These are phyloP conservation scores for Procambarus clarkii DNA, from an alignment of 1,140 invertebrate species.

Conservation along the genomic window DNA sequence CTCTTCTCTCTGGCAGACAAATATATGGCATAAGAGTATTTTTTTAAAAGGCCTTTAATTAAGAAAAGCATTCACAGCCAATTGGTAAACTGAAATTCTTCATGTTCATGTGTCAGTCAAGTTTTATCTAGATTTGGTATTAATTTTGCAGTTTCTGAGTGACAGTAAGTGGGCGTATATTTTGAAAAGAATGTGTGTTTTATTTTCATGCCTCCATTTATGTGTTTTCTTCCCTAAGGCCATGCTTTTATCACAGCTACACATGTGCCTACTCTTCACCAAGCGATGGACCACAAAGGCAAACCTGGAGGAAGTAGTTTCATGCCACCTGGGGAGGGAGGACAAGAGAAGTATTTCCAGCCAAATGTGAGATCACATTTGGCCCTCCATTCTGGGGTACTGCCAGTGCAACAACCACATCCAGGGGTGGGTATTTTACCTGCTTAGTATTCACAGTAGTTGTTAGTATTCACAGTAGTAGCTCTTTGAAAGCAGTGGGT, in stretches of 20 bases:
- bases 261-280: slow-evolving; percentile 59
- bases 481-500: no score
- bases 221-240: neutral
- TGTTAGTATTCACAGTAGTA: no score
- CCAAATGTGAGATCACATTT: slow-evolving; percentile 45
- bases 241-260: slow-evolving; percentile 11
- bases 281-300: slow-evolving; percentile 57
- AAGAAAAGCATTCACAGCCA: no score
- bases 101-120: no score
- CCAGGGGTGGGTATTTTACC: slow-evolving; percentile 48
- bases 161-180: neutral
- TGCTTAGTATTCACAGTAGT: no score
- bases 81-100: no score
- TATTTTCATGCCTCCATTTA: neutral
- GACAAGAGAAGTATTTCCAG: slow-evolving; percentile 64
- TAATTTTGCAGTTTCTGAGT: neutral
- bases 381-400: slow-evolving; percentile 49
- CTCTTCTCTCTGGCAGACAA: no score
- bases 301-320: slow-evolving; percentile 49
- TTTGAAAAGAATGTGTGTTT: neutral
- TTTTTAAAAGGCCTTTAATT: no score
- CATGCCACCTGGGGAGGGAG: slow-evolving; percentile 35
- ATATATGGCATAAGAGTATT: no score
- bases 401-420: slow-evolving; percentile 62
- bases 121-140: neutral